A percentile compares a stretch with the other conserved stretches of the same genome.
Evolutionary conservation across 1,140 invertebrate species (phyloP).

Genomic region (Propsilocerus akamusi): DNA sequence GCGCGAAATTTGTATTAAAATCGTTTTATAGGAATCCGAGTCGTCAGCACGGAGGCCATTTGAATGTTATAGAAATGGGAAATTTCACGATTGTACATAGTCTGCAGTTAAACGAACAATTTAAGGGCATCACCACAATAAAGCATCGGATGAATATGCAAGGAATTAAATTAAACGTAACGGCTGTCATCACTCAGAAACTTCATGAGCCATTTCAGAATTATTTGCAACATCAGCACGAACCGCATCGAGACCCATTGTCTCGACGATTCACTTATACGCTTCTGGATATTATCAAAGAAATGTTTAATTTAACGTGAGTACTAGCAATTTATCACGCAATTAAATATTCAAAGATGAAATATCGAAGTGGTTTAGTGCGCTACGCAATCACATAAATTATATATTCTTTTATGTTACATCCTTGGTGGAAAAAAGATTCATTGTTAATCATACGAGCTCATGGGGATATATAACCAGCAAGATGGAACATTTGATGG

Average conservation of each 20-base stretch:
- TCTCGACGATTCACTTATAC: background rate
- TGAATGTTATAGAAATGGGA: conserved; percentile 29
- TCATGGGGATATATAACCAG: conserved; percentile 40
- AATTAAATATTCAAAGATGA: conserved; percentile 4
- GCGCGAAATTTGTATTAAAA: too few species aligned
- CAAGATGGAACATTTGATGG: conserved; percentile 43
- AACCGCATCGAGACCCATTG: background rate
- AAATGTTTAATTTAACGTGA: conserved; percentile 1
- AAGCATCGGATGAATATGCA: conserved; percentile 28
- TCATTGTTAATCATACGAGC: conserved; percentile 19
- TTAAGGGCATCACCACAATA: conserved; percentile 25
- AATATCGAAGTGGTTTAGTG: too few species aligned
- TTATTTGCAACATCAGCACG: background rate
- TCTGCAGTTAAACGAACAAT: conserved; percentile 18
- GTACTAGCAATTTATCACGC: background rate
- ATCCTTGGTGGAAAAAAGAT: background rate
- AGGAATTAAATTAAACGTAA: conserved; percentile 2
- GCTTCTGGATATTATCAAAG: background rate
- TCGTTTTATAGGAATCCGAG: conserved; percentile 24
- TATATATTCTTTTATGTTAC: background rate
- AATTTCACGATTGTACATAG: conserved; percentile 19
- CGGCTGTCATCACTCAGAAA: background rate
- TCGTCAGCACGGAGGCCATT: conserved; percentile 26
- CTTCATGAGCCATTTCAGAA: background rate
- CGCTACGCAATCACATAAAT: too few species aligned